These are phyloP conservation scores for Acestrorhynchus altus DNA, from an alignment of 2,797 vertebrate genomes.

Conservation along the genomic window DNA sequence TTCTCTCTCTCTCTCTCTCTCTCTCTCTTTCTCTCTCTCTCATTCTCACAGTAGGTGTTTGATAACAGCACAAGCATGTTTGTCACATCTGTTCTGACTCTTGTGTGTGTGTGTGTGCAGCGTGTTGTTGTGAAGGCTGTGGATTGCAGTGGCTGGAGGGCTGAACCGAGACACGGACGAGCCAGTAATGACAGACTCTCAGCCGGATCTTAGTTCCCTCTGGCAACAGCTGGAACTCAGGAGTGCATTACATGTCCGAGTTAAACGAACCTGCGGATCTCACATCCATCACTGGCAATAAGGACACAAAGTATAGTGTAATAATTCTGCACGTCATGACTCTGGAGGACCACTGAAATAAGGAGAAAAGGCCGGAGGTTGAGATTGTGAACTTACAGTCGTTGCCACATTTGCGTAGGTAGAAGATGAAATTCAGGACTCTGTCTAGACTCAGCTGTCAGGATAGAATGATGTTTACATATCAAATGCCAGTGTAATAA, in stretches of 20 bases:
- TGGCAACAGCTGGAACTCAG: conserved; percentile 14
- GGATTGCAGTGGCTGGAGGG: conserved; percentile 40
- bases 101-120: not conserved
- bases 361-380: too few relatives aligned
- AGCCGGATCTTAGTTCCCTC: conserved; percentile 9
- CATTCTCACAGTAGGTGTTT: conserved; percentile 43
- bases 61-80: conserved; percentile 48
- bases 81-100: conserved; percentile 52
- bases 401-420: too few relatives aligned
- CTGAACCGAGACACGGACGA: conserved; percentile 20
- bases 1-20: not conserved
- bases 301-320: too few relatives aligned
- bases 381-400: too few relatives aligned
- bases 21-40: conserved; percentile 1
- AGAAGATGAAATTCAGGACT: too few relatives aligned
- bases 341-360: too few relatives aligned
- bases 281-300: too few relatives aligned
- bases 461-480: too few relatives aligned
- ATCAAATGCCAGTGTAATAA: too few relatives aligned
- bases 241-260: not conserved
- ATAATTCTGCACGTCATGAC: too few relatives aligned
- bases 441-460: too few relatives aligned
- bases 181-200: conserved; percentile 49
- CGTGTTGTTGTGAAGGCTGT: conserved; percentile 1
- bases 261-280: too few relatives aligned